Evolutionary conservation across 2,797 vertebrate genomes (phyloP).

Genomic region (Arrhamphus sclerolepis): DNA sequence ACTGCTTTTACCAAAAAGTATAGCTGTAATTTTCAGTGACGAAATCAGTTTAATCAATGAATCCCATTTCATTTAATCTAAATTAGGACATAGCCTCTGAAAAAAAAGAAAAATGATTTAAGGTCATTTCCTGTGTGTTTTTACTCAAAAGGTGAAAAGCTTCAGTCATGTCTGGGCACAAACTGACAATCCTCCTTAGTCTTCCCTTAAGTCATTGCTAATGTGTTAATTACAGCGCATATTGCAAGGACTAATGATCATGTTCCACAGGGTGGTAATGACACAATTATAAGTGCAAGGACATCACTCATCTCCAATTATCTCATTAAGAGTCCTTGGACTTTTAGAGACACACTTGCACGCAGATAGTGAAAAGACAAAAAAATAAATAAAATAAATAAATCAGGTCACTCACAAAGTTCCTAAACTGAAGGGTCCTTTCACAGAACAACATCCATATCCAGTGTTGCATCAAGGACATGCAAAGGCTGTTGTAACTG

Average conservation of each 20-base stretch:
- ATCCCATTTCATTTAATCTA: too few relatives aligned
- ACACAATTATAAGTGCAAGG: conserved; percentile 64
- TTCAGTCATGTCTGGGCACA: conserved; percentile 12
- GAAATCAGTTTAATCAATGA: too few relatives aligned
- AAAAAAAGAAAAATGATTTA: background rate
- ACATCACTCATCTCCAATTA: conserved; percentile 73
- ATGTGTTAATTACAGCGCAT: conserved; percentile 62
- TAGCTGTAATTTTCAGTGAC: too few relatives aligned
- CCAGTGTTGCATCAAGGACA: background rate
- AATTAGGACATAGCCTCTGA: background rate
- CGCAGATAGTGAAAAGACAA: conserved; percentile 6
- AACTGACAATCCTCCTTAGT: conserved; percentile 38
- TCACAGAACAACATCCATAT: conserved; percentile 14
- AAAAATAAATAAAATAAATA: conserved; percentile 3
- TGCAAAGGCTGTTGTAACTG: background rate
- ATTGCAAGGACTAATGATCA: conserved; percentile 67
- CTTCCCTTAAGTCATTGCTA: conserved; percentile 46
- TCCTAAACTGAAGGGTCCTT: conserved; percentile 14
- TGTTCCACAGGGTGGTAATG: conserved; percentile 72
- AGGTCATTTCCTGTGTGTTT: conserved; percentile 11
- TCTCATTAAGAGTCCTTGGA: conserved; percentile 67
- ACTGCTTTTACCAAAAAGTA: too few relatives aligned
- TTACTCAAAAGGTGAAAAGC: conserved; percentile 24
- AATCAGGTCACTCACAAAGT: conserved; percentile 51
- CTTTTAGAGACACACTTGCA: conserved; percentile 23